phyloP scores from a whole-genome alignment of 2,797 vertebrate species.

The Hyperoplus immaculatus region DNA sequence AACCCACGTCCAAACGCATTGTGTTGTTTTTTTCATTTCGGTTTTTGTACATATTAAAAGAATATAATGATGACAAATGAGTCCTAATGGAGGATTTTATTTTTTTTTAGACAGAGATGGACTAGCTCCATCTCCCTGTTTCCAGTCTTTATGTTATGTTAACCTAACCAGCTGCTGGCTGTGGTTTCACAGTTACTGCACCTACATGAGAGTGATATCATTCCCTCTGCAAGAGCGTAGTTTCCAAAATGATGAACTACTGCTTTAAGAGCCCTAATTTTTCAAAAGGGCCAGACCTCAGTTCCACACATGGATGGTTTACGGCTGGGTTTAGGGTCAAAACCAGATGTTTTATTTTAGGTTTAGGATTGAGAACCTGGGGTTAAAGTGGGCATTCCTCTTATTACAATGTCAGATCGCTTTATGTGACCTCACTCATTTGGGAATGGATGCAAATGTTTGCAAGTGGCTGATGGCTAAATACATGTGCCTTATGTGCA shows the following conservation, averaged over 20 bases:
- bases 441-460: not conserved
- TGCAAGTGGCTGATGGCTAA: not conserved
- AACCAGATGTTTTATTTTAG: not conserved
- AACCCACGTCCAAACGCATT: not conserved
- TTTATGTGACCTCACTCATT: constrained; percentile 1
- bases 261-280: no score
- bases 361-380: not conserved
- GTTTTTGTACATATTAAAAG: not conserved
- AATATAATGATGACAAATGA: not conserved
- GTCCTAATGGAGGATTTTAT: not conserved
- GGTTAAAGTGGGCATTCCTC: not conserved
- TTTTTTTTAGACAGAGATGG: not conserved
- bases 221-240: not conserved
- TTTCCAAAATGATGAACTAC: no score
- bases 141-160: not conserved
- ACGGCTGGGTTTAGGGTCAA: not conserved
- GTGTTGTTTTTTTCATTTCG: not conserved
- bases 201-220: not conserved
- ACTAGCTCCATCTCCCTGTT: not conserved
- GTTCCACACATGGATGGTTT: not conserved
- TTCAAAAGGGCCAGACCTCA: no score
- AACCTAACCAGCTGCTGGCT: not conserved
- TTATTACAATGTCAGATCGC: not conserved
- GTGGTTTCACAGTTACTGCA: not conserved
- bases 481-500: not conserved